A percentile compares a stretch with the other conserved stretches of the same genome.
Conservation (phyloP, 2,797 vertebrate species). For the Discoglossus pictus region DNA sequence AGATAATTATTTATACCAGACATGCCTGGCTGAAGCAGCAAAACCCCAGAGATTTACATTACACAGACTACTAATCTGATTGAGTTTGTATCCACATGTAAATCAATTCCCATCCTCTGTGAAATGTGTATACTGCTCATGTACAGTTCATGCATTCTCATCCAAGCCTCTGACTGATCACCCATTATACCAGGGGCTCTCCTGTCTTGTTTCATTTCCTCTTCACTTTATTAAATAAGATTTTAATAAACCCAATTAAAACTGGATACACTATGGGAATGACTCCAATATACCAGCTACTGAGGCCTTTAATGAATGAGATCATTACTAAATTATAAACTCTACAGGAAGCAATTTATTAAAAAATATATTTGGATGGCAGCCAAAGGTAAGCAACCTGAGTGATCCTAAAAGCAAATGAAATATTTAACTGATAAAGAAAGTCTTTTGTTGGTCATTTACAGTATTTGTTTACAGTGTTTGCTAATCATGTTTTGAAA, state of each 20-base stretch:
- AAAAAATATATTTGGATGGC: background rate
- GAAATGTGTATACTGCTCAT: background rate
- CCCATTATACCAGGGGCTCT: background rate
- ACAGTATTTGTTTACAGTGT: too few species aligned
- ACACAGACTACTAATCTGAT: background rate
- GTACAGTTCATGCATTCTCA: background rate
- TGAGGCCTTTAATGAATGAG: slow-evolving; percentile 8
- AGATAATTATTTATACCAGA: background rate
- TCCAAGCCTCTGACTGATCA: slow-evolving; percentile 1
- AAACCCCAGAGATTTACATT: background rate
- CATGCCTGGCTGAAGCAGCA: slow-evolving; percentile 7
- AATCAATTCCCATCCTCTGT: background rate
- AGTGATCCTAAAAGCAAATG: too few species aligned
- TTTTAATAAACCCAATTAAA: background rate
- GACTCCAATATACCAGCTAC: background rate
- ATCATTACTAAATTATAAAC: background rate
- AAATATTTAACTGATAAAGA: too few species aligned
- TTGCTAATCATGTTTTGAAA: too few species aligned
- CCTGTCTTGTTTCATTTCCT: slow-evolving; percentile 8
- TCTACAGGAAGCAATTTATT: slow-evolving; percentile 14
- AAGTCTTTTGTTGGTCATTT: too few species aligned
- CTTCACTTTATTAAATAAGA: too few species aligned
- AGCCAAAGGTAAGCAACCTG: background rate
- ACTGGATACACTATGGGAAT: slow-evolving; percentile 6
- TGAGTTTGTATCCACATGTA: background rate